Percentiles rank a stretch among this genome's conserved stretches.
These are phyloP conservation scores for Scylla paramamosain DNA, from an alignment of 1,140 invertebrate genomes.

Conservation along the genomic window DNA sequence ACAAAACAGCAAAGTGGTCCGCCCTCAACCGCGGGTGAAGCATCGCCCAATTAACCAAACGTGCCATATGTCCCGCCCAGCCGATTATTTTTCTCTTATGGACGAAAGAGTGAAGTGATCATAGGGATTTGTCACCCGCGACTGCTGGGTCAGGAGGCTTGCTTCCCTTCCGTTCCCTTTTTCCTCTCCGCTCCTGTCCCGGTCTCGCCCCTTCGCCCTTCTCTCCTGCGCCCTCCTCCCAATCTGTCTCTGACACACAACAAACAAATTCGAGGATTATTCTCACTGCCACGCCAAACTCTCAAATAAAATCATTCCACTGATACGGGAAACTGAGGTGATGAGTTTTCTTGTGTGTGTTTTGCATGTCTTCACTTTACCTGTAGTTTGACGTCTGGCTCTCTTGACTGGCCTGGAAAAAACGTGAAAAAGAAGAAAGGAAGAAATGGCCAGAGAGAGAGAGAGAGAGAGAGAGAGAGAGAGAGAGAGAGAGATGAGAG, in stretches of 20 bases:
- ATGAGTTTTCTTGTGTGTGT: background rate
- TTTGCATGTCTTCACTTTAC: too few species aligned
- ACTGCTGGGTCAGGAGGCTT: background rate
- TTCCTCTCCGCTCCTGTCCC: background rate
- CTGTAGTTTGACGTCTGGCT: too few species aligned
- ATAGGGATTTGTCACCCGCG: slow-evolving; percentile 25
- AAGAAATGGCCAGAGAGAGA: background rate
- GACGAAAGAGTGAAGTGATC: slow-evolving; percentile 29
- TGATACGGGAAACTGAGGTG: background rate
- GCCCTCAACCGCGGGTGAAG: background rate
- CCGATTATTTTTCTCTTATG: slow-evolving; percentile 28
- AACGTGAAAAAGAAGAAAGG: too few species aligned
- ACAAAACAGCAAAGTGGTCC: background rate
- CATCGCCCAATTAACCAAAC: slow-evolving; percentile 19
- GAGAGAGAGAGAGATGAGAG: slow-evolving; percentile 29
- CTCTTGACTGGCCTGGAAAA: too few species aligned
- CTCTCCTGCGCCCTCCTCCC: background rate
- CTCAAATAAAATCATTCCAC: background rate
- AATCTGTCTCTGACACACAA: background rate
- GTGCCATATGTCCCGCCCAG: background rate
- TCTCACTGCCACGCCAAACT: background rate
- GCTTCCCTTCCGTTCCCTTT: slow-evolving; percentile 3
- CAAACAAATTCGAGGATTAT: background rate
- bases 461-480: slow-evolving; percentile 29
- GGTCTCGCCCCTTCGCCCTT: background rate